Base-by-base conservation (phyloP, 2,797 vertebrate species). In the Xenops minutus region DNA sequence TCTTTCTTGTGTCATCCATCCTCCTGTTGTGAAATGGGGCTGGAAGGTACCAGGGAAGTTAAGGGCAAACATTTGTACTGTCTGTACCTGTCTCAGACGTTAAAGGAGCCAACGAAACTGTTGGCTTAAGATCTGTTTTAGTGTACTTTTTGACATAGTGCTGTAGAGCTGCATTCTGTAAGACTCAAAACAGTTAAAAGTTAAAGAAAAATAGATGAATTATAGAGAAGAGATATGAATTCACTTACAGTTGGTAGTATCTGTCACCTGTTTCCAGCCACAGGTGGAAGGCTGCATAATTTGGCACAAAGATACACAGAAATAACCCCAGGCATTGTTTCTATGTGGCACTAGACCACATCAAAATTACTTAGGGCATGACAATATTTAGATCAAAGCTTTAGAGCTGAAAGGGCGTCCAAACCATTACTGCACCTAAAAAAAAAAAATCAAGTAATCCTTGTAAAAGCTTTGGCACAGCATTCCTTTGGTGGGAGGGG, bases 321-420 rank as follows among this genome's bases (percentile, higher is more conserved):
- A 67, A 75, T 44, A 85, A 85, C 39, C 56, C 32, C 34, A 59
- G 75, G 32, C 56, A 85, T 93, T 93, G 68, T 95, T 96, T 90
- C 71, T 77, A 7, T 12, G 7, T 64, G 44, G 49, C 6, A 2
- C 16, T 75, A 78, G 61, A 78, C 36, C 22, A 14, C 49, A 56
- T 73, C 39, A 55, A 51, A 67, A 54, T 82, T 79, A 48, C 63
- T 2, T 16, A 30, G 88, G 58, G 49, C 76, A 30, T 80, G 79
- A 44, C 44, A 74, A 59, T 85, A 80, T 67, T 92, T 80, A 83
- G 76, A 93, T 94, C 72, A 96, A 93, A 88, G 61, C 52, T 71
- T 93, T 92, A 32, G 73, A 77, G 48, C 63, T 93, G 56, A 90
- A 96, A 92, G 85, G 62, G 48, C 76, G 71, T 85, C 56, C 85